phyloP scores from a whole-genome alignment of 2,113 vertebrate genomes.

The Myanophis thanlyinensis region DNA sequence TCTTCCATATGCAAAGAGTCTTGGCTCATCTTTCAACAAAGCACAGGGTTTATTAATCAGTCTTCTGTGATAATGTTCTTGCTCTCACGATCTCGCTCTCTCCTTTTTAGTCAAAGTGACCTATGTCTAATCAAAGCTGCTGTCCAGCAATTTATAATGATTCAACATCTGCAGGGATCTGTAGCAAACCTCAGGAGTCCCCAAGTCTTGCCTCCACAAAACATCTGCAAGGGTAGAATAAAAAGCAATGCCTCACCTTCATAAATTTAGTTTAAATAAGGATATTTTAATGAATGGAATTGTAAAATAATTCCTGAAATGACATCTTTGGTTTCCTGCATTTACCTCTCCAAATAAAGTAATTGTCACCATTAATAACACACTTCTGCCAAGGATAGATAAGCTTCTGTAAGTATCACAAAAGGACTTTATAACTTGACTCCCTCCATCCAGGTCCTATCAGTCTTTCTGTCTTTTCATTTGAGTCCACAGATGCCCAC shows the following conservation, averaged over 20 bases:
- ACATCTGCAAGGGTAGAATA: not conserved
- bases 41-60: not conserved
- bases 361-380: not conserved
- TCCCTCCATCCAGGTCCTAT: not conserved
- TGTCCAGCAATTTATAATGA: not conserved
- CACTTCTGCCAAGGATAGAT: not conserved
- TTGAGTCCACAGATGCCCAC: not conserved
- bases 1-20: not conserved
- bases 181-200: not conserved
- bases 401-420: not conserved
- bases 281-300: not conserved
- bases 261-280: not conserved
- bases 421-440: not conserved
- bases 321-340: not conserved
- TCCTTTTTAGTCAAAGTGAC: not conserved
- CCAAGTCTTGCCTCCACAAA: not conserved
- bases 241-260: not conserved
- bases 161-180: not conserved
- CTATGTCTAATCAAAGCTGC: not conserved
- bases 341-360: not conserved
- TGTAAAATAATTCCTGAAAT: not conserved
- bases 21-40: not conserved
- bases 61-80: not conserved
- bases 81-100: not conserved
- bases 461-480: not conserved